Evolutionary conservation across 2,113 vertebrate species (phyloP).

Genomic region (Turnix velox): DNA sequence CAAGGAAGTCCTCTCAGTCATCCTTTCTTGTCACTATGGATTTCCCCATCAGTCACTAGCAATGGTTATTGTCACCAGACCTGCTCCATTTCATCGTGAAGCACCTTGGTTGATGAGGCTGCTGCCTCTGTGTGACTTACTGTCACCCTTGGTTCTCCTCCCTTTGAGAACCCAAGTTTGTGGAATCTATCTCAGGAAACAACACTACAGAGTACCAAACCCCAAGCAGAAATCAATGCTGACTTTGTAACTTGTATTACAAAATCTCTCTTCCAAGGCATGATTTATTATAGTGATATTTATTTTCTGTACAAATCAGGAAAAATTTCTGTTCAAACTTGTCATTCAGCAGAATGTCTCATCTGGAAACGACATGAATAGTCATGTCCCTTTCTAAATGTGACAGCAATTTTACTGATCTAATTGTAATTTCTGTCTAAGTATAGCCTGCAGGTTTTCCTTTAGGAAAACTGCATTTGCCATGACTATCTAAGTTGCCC

Average conservation of each 20-base stretch:
- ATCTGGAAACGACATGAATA: neutral
- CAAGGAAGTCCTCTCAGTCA: neutral
- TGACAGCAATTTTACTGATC: neutral
- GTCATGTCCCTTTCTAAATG: neutral
- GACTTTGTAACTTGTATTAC: neutral
- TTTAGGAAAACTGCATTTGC: neutral
- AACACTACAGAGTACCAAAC: neutral
- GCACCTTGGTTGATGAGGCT: neutral
- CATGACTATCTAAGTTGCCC: neutral
- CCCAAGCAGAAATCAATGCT: neutral
- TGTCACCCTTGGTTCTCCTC: neutral
- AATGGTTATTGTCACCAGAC: neutral
- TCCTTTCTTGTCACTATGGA: neutral
- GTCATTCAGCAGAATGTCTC: neutral
- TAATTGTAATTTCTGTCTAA: neutral
- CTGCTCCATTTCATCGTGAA: rapidly evolving
- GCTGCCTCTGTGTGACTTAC: neutral
- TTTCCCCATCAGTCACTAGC: neutral
- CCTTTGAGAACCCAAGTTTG: neutral
- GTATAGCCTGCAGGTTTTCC: neutral
- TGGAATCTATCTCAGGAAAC: neutral
- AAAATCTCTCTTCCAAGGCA: neutral
- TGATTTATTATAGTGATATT: neutral
- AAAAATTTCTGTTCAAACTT: neutral
- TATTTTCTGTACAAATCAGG: neutral